Conservation (phyloP, 2,888 invertebrate genomes). For the Bruchidius siliquastri region DNA sequence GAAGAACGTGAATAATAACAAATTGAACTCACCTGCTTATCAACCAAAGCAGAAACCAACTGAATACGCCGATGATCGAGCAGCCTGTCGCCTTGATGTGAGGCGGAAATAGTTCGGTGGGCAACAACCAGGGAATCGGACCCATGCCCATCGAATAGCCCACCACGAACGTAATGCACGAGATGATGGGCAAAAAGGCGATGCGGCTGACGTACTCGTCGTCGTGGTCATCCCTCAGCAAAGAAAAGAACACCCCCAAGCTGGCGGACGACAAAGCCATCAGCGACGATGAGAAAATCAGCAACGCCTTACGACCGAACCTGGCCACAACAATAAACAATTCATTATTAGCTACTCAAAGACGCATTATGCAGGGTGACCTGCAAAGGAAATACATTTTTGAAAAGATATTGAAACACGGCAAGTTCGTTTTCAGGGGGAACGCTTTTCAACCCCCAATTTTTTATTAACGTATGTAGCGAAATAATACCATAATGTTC, state of each 20-base stretch:
- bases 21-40: constrained; percentile 59
- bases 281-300: constrained; percentile 65
- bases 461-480: too few relatives aligned
- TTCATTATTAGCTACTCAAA: too few relatives aligned
- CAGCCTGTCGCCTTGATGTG: constrained; percentile 74
- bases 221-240: constrained; percentile 39
- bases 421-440: too few relatives aligned
- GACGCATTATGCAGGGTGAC: too few relatives aligned
- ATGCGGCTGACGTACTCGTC: constrained; percentile 50
- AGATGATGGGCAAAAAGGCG: constrained; percentile 69
- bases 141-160: constrained; percentile 80
- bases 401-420: too few relatives aligned
- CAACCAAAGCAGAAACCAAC: constrained; percentile 76
- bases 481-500: too few relatives aligned
- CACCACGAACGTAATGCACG: constrained; percentile 71
- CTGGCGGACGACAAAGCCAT: constrained; percentile 67
- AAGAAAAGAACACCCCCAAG: constrained; percentile 65
- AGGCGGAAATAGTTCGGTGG: constrained; percentile 75
- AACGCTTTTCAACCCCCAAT: too few relatives aligned
- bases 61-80: constrained; percentile 78
- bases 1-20: too few relatives aligned
- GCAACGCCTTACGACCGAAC: constrained; percentile 70
- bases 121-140: constrained; percentile 85
- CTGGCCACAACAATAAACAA: too few relatives aligned
- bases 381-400: too few relatives aligned